Evolutionary conservation across 2,888 invertebrate species (phyloP), one percentile per base, ranked within the genome.

Genomic region (Cetonia aurata): DNA sequence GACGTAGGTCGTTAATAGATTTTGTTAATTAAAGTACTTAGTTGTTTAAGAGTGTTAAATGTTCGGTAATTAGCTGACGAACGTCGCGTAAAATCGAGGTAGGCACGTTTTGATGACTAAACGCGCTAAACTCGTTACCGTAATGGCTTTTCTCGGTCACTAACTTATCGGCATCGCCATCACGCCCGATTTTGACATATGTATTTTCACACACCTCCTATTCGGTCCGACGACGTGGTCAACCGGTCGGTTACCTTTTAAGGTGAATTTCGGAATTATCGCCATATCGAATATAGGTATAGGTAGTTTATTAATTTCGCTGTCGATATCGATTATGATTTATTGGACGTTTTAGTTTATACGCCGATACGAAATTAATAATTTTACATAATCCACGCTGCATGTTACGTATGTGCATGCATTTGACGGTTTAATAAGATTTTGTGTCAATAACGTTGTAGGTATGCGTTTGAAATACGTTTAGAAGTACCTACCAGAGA

Each of bases 61-160:
- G 67, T 33, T 52, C 46, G 37, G 50, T 69, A 69, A 69, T 69
- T 69, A 59, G 48, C 19, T 41, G 42, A 25, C 48, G 42, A 69
- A 59, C 52, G 41, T 48, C 41, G 59, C 57, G 68, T 69, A 69
- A 69, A 67, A 69, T 60, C 44, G 55, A 62, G 62, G 62, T 53
- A 62, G 69, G 69, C 60, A 69, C 60, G 55, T 69, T 69, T 69
- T 60, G 69, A 69, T 69, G 53, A 69, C 62, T 53, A 69, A 55
- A 69, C 69, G 69, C 31, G 69, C 60, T 69, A 69, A 69, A 69
- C 69, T 69, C 60, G 69, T 69, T 69, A 69, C 44, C 48, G 60
- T 69, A 69, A 69, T 69, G 69, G 62, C 50, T 69, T 69, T 69
- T 69, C 69, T 69, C 62, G 69, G 62, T 69, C 69, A 69, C 60